Evolutionary conservation across 2,888 invertebrate genomes (phyloP).

Genomic region (Aelia acuminata): DNA sequence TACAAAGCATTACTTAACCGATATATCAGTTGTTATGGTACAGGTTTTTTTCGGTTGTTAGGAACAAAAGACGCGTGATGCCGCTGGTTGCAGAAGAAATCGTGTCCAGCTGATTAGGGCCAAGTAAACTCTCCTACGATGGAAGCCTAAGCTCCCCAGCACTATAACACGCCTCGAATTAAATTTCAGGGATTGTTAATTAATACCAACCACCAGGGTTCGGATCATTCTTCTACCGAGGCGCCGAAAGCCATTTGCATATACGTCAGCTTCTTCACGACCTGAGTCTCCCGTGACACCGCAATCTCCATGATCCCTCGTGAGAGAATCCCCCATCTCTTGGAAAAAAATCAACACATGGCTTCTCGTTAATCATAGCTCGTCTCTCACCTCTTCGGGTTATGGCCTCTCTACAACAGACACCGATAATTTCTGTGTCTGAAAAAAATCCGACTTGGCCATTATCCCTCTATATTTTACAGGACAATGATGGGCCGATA

Average conservation of each 20-base stretch:
- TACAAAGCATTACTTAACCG: no score
- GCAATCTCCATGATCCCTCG: constrained; percentile 26
- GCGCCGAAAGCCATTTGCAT: constrained; percentile 47
- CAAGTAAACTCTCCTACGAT: background rate
- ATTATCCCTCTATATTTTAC: constrained; percentile 24
- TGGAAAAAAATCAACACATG: constrained; percentile 48
- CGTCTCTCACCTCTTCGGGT: constrained; percentile 17
- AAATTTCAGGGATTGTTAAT: constrained; percentile 12
- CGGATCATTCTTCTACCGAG: background rate
- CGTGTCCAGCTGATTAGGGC: constrained; percentile 18
- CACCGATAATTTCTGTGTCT: constrained; percentile 4
- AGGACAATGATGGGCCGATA: background rate
- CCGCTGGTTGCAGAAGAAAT: constrained; percentile 27
- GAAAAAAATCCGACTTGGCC: background rate
- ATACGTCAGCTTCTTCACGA: constrained; percentile 41
- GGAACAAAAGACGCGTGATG: background rate
- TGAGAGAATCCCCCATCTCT: constrained; percentile 31
- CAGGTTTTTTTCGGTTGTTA: background rate
- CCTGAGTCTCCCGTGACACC: constrained; percentile 26
- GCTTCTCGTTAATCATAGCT: constrained; percentile 48
- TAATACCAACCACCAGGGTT: constrained; percentile 26
- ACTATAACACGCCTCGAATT: background rate
- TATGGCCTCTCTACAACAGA: background rate
- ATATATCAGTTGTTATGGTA: no score
- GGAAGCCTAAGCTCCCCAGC: background rate